Conservation (phyloP, 2,797 vertebrate species). For the Botia kubotai region DNA sequence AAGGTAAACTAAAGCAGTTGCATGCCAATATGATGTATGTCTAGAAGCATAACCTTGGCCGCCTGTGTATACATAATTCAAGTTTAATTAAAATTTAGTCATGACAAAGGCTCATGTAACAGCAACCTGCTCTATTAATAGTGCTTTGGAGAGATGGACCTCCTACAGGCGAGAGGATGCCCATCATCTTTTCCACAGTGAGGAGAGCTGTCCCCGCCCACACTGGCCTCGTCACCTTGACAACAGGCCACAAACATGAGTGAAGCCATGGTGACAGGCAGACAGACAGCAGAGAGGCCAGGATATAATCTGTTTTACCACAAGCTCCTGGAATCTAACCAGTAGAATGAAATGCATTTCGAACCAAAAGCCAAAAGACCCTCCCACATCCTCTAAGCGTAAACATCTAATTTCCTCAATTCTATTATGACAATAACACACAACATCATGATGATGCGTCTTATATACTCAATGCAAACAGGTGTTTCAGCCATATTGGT, state of each 20-base stretch:
- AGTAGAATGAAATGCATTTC: constrained; percentile 12
- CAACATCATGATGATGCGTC: neutral
- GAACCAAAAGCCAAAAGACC: constrained; percentile 32
- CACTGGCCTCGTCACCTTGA: constrained; percentile 69
- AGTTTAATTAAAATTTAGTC: constrained; percentile 27
- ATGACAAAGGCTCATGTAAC: constrained; percentile 41
- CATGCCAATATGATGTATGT: neutral
- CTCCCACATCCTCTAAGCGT: neutral
- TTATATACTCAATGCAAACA: constrained; percentile 1
- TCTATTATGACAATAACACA: neutral
- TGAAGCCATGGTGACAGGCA: constrained; percentile 65
- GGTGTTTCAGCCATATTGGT: constrained; percentile 8
- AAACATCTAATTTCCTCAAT: constrained; percentile 15
- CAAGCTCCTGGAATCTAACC: constrained; percentile 17
- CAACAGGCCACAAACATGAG: constrained; percentile 69
- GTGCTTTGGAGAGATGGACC: constrained; percentile 44
- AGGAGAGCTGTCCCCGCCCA: constrained; percentile 56
- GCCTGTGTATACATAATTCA: constrained; percentile 2
- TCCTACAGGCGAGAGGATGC: constrained; percentile 46
- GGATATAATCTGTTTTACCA: constrained; percentile 54
- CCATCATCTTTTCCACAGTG: constrained; percentile 51
- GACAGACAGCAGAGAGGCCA: constrained; percentile 48
- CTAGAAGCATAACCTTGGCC: constrained; percentile 6
- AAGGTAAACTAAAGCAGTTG: constrained; percentile 21
- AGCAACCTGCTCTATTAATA: constrained; percentile 30